Evolutionary conservation across 2,888 invertebrate species (phyloP), one percentile per base, ranked within the genome.

Genomic region (Alloplasta piceator): DNA sequence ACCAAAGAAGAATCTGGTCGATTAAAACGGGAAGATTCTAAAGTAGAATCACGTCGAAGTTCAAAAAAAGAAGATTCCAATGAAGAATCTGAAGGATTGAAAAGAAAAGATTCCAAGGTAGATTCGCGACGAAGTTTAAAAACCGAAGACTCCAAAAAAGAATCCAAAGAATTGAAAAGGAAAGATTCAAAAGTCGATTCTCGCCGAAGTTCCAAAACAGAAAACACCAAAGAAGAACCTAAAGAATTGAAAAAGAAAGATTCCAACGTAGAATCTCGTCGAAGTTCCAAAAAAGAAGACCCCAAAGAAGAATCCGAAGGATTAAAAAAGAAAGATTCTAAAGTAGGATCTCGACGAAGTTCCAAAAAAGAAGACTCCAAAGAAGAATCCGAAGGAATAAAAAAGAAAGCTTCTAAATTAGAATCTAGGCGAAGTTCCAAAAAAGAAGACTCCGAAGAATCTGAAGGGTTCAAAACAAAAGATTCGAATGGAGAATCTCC

Each of bases 111-210:
- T 1, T 43, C 41, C 1, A 61, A 61, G 75, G 75, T 68, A 88
- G 90, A 7, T 26, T 26, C 26, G 26, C 52, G 14, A 16, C 52
- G 52, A 88, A 87, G 16, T 89, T 89, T 56, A 88, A 85, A 82
- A 76, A 68, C 68, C 9, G 82, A 81, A 10, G 77, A 84, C 7
- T 41, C 38, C 1, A 63, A 67, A 12, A 60, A 61, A 71, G 39
- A n/a, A 50, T 43, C 56, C 16, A 41, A 50, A 14, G 16, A 10
- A 38, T 66, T n/a, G 4, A 66, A 50, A 38, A 50, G 38, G 43
- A 14, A 39, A 16, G 52, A 46, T 1, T 66, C 66, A 0, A 43
- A 43, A 39, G 77, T 12, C 12, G 14, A 36, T 16, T 52, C 16
- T 14, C 12, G 60, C 56, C 7, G 70, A 61, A 58, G 78, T n/a